Percentiles rank a stretch among this genome's conserved stretches.
phyloP scores from a whole-genome alignment of 2,888 invertebrate species.

The Fragum whitleyi region DNA sequence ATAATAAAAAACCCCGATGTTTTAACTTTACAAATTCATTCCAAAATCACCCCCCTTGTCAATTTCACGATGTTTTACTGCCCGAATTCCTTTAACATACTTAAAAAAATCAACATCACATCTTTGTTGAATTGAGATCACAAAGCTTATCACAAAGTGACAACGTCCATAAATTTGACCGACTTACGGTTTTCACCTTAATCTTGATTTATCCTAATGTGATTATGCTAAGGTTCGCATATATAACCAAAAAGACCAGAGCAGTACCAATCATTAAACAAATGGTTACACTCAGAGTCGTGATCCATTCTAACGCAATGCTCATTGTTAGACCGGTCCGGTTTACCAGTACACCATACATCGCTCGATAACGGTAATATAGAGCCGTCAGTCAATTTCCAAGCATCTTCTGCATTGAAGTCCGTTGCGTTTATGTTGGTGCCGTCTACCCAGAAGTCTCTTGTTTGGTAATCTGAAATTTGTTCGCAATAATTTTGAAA shows the following conservation, averaged over 20 bases:
- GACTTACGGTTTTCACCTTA: no score
- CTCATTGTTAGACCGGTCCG: neutral
- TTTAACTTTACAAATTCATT: no score
- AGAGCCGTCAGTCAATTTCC: neutral
- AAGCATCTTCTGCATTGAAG: neutral
- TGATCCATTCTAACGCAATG: conserved; percentile 3
- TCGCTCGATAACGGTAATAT: neutral
- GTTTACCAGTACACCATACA: neutral
- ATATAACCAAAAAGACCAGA: neutral
- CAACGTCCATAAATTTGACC: no score
- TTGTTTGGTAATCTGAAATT: neutral
- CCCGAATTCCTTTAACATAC: no score
- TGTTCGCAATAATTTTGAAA: no score
- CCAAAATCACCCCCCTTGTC: no score
- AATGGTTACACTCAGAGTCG: neutral
- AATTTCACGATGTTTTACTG: no score
- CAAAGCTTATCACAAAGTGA: no score
- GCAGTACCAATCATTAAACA: neutral
- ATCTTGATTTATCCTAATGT: no score
- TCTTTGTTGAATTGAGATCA: no score
- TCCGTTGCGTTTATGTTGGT: neutral
- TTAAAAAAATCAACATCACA: no score
- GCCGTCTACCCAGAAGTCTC: neutral
- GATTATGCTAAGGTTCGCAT: conserved; percentile 13
- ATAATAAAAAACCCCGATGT: no score